Evolutionary conservation across 2,113 vertebrate species (phyloP), one percentile per base, ranked within the genome.

Genomic region (Apaloderma vittatum): DNA sequence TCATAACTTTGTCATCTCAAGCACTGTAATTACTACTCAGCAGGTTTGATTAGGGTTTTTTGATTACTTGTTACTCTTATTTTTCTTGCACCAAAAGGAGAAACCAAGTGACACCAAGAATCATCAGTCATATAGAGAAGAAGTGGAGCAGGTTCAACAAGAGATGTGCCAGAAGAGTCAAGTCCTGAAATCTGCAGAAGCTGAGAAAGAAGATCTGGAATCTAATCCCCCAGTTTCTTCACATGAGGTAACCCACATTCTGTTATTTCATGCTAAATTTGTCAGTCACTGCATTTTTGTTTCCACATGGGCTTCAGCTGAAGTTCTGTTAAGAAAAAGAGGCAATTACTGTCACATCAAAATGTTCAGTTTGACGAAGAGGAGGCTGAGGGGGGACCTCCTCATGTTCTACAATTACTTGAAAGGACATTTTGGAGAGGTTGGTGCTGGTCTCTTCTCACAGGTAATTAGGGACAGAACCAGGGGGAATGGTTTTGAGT

Each of bases 51-150:
- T 52, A 72, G 75, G 66, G n/a, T 37, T 79, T 93, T 88, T 43
- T 85, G 52, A 61, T 95, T 81, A 93, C 68, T 95, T 70, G 52
- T 91, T 86, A 78, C 40, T 94, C 96, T 68, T 74, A 8, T 92
- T 86, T 88, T 88, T 86, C 70, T 86, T 72, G 45, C 67, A 81
- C 54, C 48, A 43, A 13, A 68, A 91, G 86, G 79, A 86, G 76
- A 71, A 94, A 46, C 27, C 55, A 49, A 17, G 2, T 55, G 77
- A 77, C 67, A 19, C 55, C 3, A 27, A 81, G 52, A 77, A 79
- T 95, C 65, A 79, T 95, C 65, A 75, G 8, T 54, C 62, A 12
- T 13, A 8, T 1, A n/a, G 43, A 81, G 92, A 85, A 55, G 58
- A 67, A 22, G 18, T n/a, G 15, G 29, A 51, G 6, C 81, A 81